phyloP scores from a whole-genome alignment of 1,140 invertebrate genomes.

The Drosophila leontia region DNA sequence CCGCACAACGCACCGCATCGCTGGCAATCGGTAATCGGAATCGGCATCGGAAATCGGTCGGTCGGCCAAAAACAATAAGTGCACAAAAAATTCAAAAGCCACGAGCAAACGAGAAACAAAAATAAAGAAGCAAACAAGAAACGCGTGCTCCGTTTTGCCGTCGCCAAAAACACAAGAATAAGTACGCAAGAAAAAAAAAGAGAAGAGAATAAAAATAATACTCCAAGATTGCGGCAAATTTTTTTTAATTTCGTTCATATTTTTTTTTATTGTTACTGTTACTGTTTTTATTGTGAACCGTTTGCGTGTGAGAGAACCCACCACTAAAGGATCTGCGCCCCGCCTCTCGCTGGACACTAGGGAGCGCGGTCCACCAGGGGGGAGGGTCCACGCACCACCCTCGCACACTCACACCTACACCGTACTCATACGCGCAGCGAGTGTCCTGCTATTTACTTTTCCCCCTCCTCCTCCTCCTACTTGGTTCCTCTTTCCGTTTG shows the following conservation, averaged over 20 bases:
- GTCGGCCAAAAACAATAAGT: slow-evolving; percentile 15
- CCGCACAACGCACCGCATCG: slow-evolving; percentile 36
- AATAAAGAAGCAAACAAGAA: slow-evolving; percentile 27
- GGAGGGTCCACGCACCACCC: slow-evolving; percentile 19
- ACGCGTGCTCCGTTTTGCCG: slow-evolving; percentile 63
- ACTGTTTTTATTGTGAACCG: slow-evolving; percentile 48
- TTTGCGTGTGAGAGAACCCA: slow-evolving; percentile 10
- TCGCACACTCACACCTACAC: slow-evolving; percentile 15
- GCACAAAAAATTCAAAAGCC: neutral
- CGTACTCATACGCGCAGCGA: slow-evolving; percentile 17
- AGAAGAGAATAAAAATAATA: neutral
- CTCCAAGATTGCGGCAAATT: neutral
- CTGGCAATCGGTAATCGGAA: slow-evolving; percentile 54
- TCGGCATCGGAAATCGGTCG: slow-evolving; percentile 37
- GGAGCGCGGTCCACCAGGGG: neutral
- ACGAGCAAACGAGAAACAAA: slow-evolving; percentile 1
- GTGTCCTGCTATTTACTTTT: slow-evolving; percentile 31
- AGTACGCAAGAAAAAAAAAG: slow-evolving; percentile 20
- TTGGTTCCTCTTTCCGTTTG: neutral
- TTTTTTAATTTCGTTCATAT: slow-evolving; percentile 34
- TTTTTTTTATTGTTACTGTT: slow-evolving; percentile 41
- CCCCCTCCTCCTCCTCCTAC: neutral
- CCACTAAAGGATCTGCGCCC: slow-evolving; percentile 27
- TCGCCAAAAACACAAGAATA: slow-evolving; percentile 64
- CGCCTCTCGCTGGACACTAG: slow-evolving; percentile 36